Conservation (phyloP, 2,797 vertebrate species). For the Sparidentex hasta region DNA sequence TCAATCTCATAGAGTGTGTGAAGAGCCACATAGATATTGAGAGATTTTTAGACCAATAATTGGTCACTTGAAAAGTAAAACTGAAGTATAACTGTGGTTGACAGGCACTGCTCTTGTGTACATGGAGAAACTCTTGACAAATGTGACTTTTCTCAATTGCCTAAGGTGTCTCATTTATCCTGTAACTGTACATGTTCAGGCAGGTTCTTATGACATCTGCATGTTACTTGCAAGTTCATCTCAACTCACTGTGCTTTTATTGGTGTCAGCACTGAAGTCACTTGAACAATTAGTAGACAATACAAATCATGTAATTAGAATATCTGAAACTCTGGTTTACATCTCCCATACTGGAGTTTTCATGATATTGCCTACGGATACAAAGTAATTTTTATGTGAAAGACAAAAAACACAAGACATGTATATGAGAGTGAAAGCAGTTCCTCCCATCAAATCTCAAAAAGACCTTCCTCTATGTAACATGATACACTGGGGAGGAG, state of each 20-base stretch:
- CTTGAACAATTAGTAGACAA: neutral
- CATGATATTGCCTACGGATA: neutral
- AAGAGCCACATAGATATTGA: neutral
- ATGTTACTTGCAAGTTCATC: neutral
- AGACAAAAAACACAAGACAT: neutral
- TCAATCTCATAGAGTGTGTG: neutral
- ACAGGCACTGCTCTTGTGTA: neutral
- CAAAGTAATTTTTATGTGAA: neutral
- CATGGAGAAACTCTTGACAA: neutral
- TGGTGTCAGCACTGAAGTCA: neutral
- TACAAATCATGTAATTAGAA: no score
- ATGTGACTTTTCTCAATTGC: neutral
- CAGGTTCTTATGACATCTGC: neutral
- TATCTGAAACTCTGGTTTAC: neutral
- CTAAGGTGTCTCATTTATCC: neutral
- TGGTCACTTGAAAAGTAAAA: neutral
- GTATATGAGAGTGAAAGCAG: constrained; percentile 12
- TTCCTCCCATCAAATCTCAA: neutral
- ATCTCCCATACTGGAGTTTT: neutral
- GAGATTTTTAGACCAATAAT: no score
- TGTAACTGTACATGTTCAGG: neutral
- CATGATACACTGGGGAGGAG: constrained; percentile 14
- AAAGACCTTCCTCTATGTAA: no score
- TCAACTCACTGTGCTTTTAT: neutral
- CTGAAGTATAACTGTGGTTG: neutral